Evolutionary conservation across 2,113 vertebrate species (phyloP).

Genomic region (Ceyx margarethae): DNA sequence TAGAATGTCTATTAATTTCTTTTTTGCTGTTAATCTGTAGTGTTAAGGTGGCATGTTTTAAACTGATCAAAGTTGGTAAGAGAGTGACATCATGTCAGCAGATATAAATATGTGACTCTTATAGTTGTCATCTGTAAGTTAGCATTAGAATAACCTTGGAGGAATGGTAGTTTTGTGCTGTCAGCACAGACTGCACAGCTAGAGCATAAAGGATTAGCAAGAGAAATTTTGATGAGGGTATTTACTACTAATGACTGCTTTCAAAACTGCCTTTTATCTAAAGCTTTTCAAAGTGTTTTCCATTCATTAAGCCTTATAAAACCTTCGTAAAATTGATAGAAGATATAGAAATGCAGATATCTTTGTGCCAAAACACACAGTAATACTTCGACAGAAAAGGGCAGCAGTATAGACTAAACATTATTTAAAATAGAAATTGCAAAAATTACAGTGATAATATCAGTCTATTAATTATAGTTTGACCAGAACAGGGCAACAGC

Average conservation of each 20-base stretch:
- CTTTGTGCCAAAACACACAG: slow-evolving; percentile 9
- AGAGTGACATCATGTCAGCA: not conserved
- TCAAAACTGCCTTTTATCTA: slow-evolving; percentile 54
- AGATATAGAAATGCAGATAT: slow-evolving; percentile 36
- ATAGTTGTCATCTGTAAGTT: not conserved
- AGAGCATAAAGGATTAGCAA: slow-evolving; percentile 42
- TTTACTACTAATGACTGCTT: slow-evolving; percentile 58
- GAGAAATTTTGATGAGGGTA: slow-evolving; percentile 53
- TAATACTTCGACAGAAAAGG: slow-evolving; percentile 33
- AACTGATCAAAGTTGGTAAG: not conserved
- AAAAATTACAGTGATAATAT: not conserved
- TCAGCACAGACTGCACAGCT: slow-evolving; percentile 24
- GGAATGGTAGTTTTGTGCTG: slow-evolving; percentile 12
- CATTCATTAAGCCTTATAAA: slow-evolving; percentile 44
- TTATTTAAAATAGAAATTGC: not conserved
- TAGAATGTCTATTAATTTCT: not conserved
- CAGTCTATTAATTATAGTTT: not conserved
- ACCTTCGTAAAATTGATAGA: slow-evolving; percentile 15
- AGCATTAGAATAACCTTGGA: slow-evolving; percentile 41
- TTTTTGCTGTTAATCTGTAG: not conserved
- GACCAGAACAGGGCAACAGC: not conserved
- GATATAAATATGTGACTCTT: not conserved
- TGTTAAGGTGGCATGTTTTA: not conserved
- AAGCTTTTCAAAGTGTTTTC: slow-evolving; percentile 45
- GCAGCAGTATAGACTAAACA: not conserved